These are phyloP conservation scores for Parnassius smintheus DNA, from an alignment of 2,888 invertebrate genomes.

Conservation along the genomic window DNA sequence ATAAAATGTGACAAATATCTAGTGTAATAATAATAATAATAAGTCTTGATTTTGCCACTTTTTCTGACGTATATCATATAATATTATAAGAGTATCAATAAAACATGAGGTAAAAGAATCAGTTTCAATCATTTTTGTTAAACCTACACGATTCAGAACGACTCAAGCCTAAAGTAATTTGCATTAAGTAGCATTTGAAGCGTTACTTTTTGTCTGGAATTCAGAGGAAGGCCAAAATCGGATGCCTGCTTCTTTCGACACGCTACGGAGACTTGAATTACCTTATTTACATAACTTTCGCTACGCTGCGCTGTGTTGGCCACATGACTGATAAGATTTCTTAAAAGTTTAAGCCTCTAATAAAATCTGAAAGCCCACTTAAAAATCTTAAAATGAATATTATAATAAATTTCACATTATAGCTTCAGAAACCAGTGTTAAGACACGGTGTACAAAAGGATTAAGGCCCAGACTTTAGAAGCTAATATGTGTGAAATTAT, in stretches of 20 bases:
- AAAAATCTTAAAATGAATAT: not conserved
- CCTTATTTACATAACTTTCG: slow-evolving; percentile 20
- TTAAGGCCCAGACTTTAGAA: no score
- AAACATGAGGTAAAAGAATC: not conserved
- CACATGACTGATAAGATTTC: slow-evolving; percentile 5
- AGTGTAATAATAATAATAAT: no score
- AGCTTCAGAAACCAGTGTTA: no score
- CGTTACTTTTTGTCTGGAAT: slow-evolving; percentile 11
- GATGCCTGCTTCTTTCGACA: slow-evolving; percentile 21
- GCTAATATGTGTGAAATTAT: no score
- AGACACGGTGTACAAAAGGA: no score
- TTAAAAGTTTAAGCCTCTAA: not conserved
- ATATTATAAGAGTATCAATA: not conserved
- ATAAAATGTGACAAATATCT: no score
- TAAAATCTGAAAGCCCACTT: not conserved
- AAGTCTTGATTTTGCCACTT: no score
- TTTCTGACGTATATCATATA: no score
- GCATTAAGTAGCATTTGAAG: slow-evolving; percentile 15
- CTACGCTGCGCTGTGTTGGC: slow-evolving; percentile 2
- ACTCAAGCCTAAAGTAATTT: slow-evolving; percentile 24
- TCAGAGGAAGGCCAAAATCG: slow-evolving; percentile 21
- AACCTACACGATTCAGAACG: slow-evolving; percentile 1
- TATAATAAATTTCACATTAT: no score
- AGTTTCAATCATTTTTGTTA: slow-evolving; percentile 8
- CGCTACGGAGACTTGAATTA: slow-evolving; percentile 5